Base-by-base conservation (phyloP, 1,140 invertebrate species). In the Zaprionus lachaisei region DNA sequence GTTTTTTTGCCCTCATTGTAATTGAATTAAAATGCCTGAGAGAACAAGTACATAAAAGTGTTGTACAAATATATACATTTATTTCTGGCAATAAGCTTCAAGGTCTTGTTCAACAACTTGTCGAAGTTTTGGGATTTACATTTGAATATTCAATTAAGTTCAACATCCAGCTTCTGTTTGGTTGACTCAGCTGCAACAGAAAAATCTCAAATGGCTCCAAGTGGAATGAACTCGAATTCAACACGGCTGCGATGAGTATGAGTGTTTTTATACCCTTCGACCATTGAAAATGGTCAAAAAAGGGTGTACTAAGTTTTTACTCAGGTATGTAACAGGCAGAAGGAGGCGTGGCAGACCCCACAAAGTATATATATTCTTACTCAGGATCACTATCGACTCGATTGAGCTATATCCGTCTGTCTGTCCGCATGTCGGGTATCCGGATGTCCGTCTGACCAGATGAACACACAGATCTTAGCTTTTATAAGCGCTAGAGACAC, bases 151-250 rank as follows among this genome's bases (percentile, higher is more conserved):
- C 47, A 37, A 64, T 64, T 64, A 37, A 54, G 62, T 34, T 64
- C 47, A 54, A 22, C 47, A 14, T 1, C 20, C 47, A 37, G 11
- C 63, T 41, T 37, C 14, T 41, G 60, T 34, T 22, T 47, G 24
- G 51, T 31, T 38, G 57, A 70, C 58, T 70, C 57, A 62, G 20
- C 9, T 55, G 26, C 64, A 17, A 31, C 31, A 55, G 56, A 37
- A 67, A 57, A 65, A 58, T 47, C 54, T 28, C 5, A 37, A 62
- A 57, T 67, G 57, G 51, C 56, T 58, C 17, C 51, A 28, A 63
- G 70, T 58, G 31, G 61, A 71, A 71, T 64, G 38, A 75, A 60
- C 72, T 60, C 22, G 3, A 51, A 49, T 51, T 76, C 34, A 58
- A 47, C 14, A 26, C 51, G 14, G 34, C 17, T 51, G 34, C 26